These are phyloP conservation scores for Solenopsis invicta DNA, from an alignment of 1,140 invertebrate genomes.

Conservation along the genomic window DNA sequence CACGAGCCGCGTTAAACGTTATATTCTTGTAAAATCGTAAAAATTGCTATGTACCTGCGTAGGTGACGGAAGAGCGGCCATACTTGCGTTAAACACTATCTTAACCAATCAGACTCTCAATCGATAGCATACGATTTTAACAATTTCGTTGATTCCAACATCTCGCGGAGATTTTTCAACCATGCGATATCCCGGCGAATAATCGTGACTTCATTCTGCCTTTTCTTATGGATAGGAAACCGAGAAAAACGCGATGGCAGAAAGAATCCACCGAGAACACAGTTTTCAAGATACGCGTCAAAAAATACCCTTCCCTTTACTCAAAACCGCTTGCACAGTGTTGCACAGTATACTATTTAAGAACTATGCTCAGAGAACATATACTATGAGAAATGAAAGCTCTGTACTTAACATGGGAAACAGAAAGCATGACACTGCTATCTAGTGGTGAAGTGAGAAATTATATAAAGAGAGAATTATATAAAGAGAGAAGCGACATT, in stretches of 20 bases:
- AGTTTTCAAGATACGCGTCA: neutral
- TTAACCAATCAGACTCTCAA: conserved; percentile 85
- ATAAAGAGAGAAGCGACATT: too few relatives aligned
- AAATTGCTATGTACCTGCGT: conserved; percentile 84
- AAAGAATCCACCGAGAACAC: neutral
- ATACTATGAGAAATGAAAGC: too few relatives aligned
- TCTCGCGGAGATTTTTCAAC: conserved; percentile 74
- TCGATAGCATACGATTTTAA: conserved; percentile 85
- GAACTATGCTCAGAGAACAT: too few relatives aligned
- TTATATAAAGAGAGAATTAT: too few relatives aligned
- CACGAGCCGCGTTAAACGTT: conserved; percentile 32
- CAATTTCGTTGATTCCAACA: conserved; percentile 79
- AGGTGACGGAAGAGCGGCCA: conserved; percentile 86
- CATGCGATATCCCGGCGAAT: neutral
- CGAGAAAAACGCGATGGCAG: neutral
- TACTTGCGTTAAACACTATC: conserved; percentile 84
- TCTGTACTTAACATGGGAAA: too few relatives aligned
- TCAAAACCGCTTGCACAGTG: neutral
- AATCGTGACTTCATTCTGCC: neutral
- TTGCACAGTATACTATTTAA: too few relatives aligned
- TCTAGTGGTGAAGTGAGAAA: too few relatives aligned
- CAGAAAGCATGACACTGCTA: too few relatives aligned
- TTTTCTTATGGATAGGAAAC: neutral
- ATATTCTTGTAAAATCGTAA: conserved; percentile 63
- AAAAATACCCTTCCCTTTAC: neutral